phyloP scores from a whole-genome alignment of 2,888 invertebrate genomes.

The Catocala sponsa region DNA sequence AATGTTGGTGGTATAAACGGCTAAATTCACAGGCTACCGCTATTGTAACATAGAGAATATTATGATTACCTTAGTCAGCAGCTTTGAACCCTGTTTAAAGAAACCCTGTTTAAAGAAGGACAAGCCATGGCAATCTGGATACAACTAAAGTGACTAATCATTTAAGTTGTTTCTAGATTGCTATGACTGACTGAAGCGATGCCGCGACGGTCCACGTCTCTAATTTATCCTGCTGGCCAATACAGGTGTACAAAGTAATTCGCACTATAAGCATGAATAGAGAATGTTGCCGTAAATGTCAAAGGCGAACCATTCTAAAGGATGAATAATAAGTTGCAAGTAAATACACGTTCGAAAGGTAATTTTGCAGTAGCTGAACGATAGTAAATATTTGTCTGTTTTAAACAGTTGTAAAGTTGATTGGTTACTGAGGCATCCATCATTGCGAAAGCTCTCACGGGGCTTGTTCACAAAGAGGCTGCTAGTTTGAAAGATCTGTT shows the following conservation, averaged over 20 bases:
- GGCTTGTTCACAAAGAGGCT: slow-evolving; percentile 64
- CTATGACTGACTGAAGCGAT: too few relatives aligned
- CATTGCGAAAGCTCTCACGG: slow-evolving; percentile 68
- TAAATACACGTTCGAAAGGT: slow-evolving; percentile 39
- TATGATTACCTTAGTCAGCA: too few relatives aligned
- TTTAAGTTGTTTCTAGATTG: too few relatives aligned
- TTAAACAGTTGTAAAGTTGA: slow-evolving; percentile 49
- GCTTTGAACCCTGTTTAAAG: too few relatives aligned
- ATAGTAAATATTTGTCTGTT: slow-evolving; percentile 59
- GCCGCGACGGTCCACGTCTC: too few relatives aligned
- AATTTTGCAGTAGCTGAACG: slow-evolving; percentile 40
- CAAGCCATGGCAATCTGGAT: too few relatives aligned
- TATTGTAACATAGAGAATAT: too few relatives aligned
- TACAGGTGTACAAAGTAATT: neutral
- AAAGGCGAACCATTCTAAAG: slow-evolving; percentile 25
- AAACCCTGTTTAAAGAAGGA: too few relatives aligned
- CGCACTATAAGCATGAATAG: neutral
- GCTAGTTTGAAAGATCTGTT: slow-evolving; percentile 65
- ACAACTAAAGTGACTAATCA: too few relatives aligned
- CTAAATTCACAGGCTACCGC: too few relatives aligned
- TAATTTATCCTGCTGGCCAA: neutral
- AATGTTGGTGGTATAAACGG: too few relatives aligned
- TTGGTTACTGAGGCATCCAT: slow-evolving; percentile 71
- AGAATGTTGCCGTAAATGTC: slow-evolving; percentile 19
- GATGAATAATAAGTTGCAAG: slow-evolving; percentile 12